These are phyloP conservation scores for Tipula unca DNA, from an alignment of 2,888 invertebrate genomes.

Conservation along the genomic window DNA sequence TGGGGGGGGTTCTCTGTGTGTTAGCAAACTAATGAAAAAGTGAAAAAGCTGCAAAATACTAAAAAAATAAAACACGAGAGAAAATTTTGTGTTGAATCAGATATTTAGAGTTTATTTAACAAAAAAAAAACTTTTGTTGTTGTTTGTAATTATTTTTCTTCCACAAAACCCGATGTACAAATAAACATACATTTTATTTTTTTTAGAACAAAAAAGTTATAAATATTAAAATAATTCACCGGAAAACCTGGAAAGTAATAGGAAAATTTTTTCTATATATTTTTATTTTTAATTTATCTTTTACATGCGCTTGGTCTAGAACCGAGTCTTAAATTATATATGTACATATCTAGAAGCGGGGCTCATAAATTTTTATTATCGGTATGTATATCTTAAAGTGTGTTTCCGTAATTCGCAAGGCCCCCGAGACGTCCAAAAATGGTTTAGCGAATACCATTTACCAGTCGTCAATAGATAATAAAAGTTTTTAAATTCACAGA, in stretches of 20 bases:
- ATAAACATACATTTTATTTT: not conserved
- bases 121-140: not conserved
- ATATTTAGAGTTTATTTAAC: slow-evolving; percentile 14
- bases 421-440: too few species aligned
- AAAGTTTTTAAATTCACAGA: too few species aligned
- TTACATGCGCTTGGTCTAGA: not conserved
- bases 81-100: not conserved
- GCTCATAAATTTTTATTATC: not conserved
- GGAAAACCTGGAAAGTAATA: not conserved
- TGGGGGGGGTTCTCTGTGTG: not conserved
- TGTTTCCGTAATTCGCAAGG: too few species aligned
- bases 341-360: not conserved
- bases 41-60: not conserved
- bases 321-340: not conserved
- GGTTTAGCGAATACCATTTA: too few species aligned
- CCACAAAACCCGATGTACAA: not conserved
- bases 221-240: slow-evolving; percentile 8
- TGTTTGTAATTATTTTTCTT: slow-evolving; percentile 14
- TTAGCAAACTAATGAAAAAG: not conserved
- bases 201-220: not conserved
- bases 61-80: not conserved
- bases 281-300: not conserved
- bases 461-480: too few species aligned
- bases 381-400: too few species aligned
- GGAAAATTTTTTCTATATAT: not conserved